phyloP scores from a whole-genome alignment of 2,888 invertebrate genomes.

The Eristalinus aeneus region DNA sequence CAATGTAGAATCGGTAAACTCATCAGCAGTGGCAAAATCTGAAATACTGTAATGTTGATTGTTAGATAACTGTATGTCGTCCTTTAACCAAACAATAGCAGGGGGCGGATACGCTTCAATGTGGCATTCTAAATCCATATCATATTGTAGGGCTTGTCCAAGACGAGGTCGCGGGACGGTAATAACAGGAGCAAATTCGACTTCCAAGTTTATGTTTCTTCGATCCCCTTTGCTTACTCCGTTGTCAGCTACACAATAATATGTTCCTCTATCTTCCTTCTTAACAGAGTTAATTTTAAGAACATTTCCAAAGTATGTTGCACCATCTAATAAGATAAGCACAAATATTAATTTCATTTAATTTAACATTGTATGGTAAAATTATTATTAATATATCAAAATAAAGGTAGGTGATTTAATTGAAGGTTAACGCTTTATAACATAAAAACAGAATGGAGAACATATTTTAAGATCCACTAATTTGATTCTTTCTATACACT shows the following conservation, averaged over 20 bases:
- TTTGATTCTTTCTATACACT: too few relatives aligned
- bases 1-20: conserved; percentile 94
- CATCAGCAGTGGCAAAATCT: conserved; percentile 94
- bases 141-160: conserved; percentile 93
- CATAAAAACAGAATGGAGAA: too few relatives aligned
- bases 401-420: too few relatives aligned
- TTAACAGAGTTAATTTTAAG: conserved; percentile 89
- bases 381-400: too few relatives aligned
- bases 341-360: too few relatives aligned
- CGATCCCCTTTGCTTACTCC: conserved; percentile 92
- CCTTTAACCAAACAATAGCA: conserved; percentile 94
- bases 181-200: conserved; percentile 94
- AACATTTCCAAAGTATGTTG: conserved; percentile 87
- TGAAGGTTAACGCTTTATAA: too few relatives aligned
- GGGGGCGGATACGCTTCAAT: conserved; percentile 97
- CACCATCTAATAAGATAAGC: conserved; percentile 76
- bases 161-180: conserved; percentile 91
- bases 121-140: conserved; percentile 97
- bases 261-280: conserved; percentile 95
- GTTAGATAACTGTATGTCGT: conserved; percentile 89
- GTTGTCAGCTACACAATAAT: conserved; percentile 96
- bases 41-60: conserved; percentile 96
- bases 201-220: conserved; percentile 93
- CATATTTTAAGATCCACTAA: too few relatives aligned
- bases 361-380: too few relatives aligned